These are phyloP conservation scores for Noctua pronuba DNA, from an alignment of 2,888 invertebrate species.

Conservation along the genomic window DNA sequence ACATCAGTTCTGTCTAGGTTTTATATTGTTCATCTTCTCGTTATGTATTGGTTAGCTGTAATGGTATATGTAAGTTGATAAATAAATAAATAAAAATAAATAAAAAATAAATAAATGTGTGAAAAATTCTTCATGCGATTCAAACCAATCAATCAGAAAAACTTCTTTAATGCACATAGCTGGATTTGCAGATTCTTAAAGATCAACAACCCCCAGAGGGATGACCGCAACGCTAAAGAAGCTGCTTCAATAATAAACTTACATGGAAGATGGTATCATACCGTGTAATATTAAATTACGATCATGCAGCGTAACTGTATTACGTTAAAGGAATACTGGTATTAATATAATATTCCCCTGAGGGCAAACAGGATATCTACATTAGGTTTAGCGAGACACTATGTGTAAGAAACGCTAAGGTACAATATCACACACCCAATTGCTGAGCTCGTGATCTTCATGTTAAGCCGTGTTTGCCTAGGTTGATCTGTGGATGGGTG, in stretches of 20 bases:
- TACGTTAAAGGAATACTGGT: background rate
- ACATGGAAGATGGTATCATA: background rate
- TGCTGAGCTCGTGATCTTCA: too few relatives aligned
- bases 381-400: background rate
- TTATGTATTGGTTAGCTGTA: too few relatives aligned
- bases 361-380: constrained; percentile 1
- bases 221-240: background rate
- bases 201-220: background rate
- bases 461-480: too few relatives aligned
- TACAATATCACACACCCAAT: background rate
- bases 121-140: background rate
- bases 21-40: background rate
- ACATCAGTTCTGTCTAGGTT: background rate
- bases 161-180: background rate
- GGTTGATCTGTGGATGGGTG: too few relatives aligned
- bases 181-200: background rate
- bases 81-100: too few relatives aligned
- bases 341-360: background rate
- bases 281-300: background rate
- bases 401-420: background rate
- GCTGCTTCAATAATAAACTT: background rate
- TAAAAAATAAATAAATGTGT: too few relatives aligned
- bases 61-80: too few relatives aligned
- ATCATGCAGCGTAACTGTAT: background rate
- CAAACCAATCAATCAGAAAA: background rate